A percentile compares a stretch with the other conserved stretches of the same genome.
Conservation (phyloP, 2,113 vertebrate genomes). For the Gyps fulvus region DNA sequence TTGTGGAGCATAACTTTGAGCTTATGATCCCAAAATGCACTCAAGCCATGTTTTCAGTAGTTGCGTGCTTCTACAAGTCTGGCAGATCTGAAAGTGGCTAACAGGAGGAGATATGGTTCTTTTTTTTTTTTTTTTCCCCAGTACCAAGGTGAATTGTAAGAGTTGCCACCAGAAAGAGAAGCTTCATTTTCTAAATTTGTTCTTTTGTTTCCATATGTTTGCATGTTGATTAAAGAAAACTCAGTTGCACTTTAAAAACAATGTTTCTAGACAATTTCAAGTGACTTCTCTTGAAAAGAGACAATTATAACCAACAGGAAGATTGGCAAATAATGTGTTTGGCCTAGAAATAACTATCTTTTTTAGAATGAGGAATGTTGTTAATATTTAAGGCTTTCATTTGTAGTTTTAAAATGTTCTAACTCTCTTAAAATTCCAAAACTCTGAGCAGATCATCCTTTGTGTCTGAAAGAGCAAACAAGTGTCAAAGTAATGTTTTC, state of each 20-base stretch:
- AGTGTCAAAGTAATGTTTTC: background rate
- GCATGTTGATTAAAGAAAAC: background rate
- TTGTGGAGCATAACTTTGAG: background rate
- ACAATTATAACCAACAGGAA: no score
- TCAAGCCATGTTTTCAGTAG: background rate
- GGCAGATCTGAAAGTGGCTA: background rate
- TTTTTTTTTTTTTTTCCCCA: no score
- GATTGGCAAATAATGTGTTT: background rate
- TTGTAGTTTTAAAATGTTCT: background rate
- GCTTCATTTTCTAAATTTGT: background rate
- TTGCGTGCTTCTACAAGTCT: background rate
- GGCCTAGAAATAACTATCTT: background rate
- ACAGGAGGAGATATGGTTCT: background rate
- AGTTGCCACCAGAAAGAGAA: background rate
- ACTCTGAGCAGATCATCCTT: background rate
- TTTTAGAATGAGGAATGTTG: rapidly evolving
- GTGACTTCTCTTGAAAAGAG: background rate
- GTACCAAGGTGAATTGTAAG: background rate
- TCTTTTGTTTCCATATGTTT: background rate
- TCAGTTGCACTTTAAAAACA: background rate
- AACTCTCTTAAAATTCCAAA: background rate
- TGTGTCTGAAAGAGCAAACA: background rate
- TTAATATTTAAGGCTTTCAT: background rate
- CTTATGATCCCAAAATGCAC: background rate
- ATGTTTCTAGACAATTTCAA: background rate